These are phyloP conservation scores for Eremophila alpestris DNA, from an alignment of 2,797 vertebrate genomes.

Conservation along the genomic window DNA sequence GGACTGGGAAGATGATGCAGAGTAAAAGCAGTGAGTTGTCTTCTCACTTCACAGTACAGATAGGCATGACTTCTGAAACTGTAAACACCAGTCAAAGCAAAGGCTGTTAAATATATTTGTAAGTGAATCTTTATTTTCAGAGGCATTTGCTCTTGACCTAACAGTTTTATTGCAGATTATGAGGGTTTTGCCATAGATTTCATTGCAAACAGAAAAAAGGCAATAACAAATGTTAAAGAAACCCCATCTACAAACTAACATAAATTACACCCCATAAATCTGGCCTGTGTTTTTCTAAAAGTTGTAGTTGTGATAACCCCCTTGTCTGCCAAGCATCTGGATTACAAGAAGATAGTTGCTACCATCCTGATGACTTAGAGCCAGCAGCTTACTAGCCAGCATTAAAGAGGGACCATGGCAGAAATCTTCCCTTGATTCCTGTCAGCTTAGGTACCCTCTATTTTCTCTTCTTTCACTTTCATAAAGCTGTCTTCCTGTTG, in stretches of 20 bases:
- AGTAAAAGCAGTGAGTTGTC: neutral
- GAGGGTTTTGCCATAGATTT: neutral
- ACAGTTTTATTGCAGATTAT: neutral
- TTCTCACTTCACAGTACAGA: neutral
- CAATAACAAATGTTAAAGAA: neutral
- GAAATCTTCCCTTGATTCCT: neutral
- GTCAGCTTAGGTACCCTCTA: neutral
- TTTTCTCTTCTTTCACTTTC: conserved; percentile 57
- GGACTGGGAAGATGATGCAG: neutral
- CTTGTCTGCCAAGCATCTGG: neutral
- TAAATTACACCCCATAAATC: neutral
- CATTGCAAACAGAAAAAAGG: neutral
- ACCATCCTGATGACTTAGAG: neutral
- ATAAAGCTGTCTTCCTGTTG: neutral
- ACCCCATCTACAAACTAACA: neutral
- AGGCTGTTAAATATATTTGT: neutral
- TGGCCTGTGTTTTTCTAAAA: neutral
- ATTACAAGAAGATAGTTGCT: neutral
- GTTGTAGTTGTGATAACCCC: neutral
- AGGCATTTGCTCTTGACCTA: neutral
- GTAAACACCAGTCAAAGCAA: neutral
- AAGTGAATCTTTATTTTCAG: neutral
- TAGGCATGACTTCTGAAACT: neutral
- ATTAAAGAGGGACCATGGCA: neutral
- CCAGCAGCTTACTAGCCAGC: neutral